These are phyloP conservation scores for Eucera pruinosa DNA, from an alignment of 2,888 invertebrate species.

Conservation along the genomic window DNA sequence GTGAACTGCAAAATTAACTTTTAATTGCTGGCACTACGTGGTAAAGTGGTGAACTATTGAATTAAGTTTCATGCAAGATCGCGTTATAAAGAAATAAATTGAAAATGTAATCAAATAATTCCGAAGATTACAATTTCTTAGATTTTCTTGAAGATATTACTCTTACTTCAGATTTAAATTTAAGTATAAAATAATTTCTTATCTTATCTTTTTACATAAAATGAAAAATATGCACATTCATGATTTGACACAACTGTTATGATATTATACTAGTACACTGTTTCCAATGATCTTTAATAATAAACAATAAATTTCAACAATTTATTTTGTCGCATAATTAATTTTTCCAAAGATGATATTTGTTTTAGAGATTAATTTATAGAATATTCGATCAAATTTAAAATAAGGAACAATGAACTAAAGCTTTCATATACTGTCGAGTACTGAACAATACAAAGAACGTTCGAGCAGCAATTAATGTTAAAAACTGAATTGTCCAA, in stretches of 20 bases:
- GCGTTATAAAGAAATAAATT: not conserved
- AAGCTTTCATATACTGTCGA: not conserved
- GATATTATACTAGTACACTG: too few relatives aligned
- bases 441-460: not conserved
- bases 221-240: not conserved
- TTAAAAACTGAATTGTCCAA: not conserved
- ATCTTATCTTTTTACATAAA: not conserved
- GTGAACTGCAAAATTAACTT: constrained; percentile 8
- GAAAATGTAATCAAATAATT: too few relatives aligned
- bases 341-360: not conserved
- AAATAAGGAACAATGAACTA: not conserved
- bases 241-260: too few relatives aligned
- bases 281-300: not conserved
- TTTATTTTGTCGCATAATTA: not conserved
- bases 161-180: too few relatives aligned
- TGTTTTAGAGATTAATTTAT: not conserved
- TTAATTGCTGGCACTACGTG: not conserved
- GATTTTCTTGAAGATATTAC: too few relatives aligned
- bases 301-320: not conserved
- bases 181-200: too few relatives aligned
- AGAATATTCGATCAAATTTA: not conserved
- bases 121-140: too few relatives aligned
- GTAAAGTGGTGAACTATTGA: not conserved
- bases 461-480: not conserved
- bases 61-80: constrained; percentile 12